Evolutionary conservation across 2,113 vertebrate genomes (phyloP), one percentile per base, ranked within the genome.

Genomic region (Protobothrops flavoviridis): DNA sequence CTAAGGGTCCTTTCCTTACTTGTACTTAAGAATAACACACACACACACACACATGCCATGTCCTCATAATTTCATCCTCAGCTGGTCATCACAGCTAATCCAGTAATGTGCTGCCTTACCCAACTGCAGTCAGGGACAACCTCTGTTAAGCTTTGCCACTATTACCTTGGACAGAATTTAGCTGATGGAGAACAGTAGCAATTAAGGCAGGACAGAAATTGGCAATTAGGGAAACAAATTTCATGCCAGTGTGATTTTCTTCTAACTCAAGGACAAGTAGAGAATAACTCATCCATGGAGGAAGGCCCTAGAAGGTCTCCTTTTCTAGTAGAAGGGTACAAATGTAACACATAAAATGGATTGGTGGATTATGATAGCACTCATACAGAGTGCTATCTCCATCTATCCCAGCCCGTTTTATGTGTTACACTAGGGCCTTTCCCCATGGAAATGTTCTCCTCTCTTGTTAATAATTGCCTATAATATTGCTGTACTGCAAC

Each of bases 401-500:
- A 69, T 69, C 64, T 69, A 69, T n/a, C 12, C 12, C 29, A 69
- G 5, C 29, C 29, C 2, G 5, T 15, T n/a, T 69, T n/a, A 17
- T n/a, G 29, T 15, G 29, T n/a, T 69, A 69, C 1, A 10, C 48
- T 5, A 69, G 12, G 29, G 64, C 12, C 64, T 69, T 69, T 69
- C 64, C 12, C 29, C 64, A n/a, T 12, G 5, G 61, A 69, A 69
- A 81, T 33, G 33, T 81, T 81, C 33, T 39, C 33, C 74, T 81
- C 33, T 43, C 33, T 81, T 39, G 86, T 94, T 94, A 92, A 57
- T 92, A 92, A 88, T 93, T 95, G 88, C 86, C 91, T 91, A n/a
- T 92, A 89, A 91, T 94, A 90, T 92, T 93, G 92, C 93, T 89
- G 95, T 94, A 94, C 61, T 45, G 93, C n/a, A 94, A 85, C 92